A percentile compares a stretch with the other conserved stretches of the same genome.
These are phyloP conservation scores for Aphidoletes aphidimyza DNA, from an alignment of 2,888 invertebrate species.

Conservation along the genomic window DNA sequence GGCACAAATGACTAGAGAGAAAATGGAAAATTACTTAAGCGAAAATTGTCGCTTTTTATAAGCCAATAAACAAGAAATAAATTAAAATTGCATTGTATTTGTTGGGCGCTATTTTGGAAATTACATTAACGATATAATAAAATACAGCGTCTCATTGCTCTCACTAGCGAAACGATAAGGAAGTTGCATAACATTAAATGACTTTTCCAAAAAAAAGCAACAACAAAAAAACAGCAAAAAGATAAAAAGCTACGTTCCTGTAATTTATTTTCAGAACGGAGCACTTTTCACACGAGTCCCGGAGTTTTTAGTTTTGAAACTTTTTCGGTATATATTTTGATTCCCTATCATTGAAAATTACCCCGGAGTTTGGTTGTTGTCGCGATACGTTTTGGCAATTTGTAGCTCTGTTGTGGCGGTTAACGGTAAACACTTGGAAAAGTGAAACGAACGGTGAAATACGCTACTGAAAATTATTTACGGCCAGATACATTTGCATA, in stretches of 20 bases:
- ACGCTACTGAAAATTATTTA: conserved; percentile 12
- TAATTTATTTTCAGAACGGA: background rate
- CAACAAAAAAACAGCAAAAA: too few species aligned
- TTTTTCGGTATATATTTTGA: too few species aligned
- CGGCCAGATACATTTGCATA: conserved; percentile 45
- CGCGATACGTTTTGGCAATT: too few species aligned
- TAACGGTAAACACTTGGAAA: background rate
- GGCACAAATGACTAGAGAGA: background rate
- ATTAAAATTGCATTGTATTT: conserved; percentile 28
- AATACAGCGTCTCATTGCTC: background rate
- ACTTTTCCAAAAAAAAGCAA: too few species aligned
- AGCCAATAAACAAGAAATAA: conserved; percentile 25
- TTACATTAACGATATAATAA: conserved; percentile 37
- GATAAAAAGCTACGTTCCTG: background rate
- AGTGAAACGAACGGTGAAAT: conserved; percentile 30
- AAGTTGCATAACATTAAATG: conserved; percentile 22
- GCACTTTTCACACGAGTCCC: background rate
- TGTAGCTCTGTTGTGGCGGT: too few species aligned
- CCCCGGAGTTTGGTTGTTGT: too few species aligned
- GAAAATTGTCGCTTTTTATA: conserved; percentile 22
- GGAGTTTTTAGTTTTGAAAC: too few species aligned
- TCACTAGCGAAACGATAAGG: background rate
- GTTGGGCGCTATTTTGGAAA: background rate
- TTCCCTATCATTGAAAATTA: too few species aligned
- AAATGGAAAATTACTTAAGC: background rate